Conservation (phyloP, 2,888 invertebrate genomes). For the Agonopterix heracliana region DNA sequence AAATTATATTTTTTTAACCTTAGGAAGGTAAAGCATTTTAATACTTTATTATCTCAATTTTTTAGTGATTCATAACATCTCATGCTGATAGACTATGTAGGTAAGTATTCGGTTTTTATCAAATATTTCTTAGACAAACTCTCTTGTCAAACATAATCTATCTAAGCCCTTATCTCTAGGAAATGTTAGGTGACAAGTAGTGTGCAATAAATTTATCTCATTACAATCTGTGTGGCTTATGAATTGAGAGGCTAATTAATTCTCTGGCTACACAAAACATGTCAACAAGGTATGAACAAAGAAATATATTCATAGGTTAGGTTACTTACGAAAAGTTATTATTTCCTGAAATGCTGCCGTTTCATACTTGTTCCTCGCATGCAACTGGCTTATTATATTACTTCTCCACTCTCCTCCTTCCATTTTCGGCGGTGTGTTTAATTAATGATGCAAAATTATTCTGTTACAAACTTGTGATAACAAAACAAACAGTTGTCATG, state of each 20-base stretch:
- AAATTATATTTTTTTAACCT: not conserved
- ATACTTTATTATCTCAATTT: too few relatives aligned
- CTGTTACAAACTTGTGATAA: slow-evolving; percentile 29
- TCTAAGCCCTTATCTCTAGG: slow-evolving; percentile 1
- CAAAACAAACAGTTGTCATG: slow-evolving; percentile 66
- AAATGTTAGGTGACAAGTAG: not conserved
- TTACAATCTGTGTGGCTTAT: not conserved
- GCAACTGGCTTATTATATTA: slow-evolving; percentile 81
- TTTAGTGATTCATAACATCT: too few relatives aligned
- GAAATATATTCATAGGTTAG: slow-evolving; percentile 40
- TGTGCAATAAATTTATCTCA: not conserved
- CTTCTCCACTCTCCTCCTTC: slow-evolving; percentile 80
- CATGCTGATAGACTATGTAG: not conserved
- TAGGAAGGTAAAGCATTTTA: too few relatives aligned
- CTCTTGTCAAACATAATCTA: not conserved
- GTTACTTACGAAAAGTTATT: slow-evolving; percentile 86
- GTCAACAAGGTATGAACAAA: slow-evolving; percentile 28
- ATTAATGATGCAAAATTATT: slow-evolving; percentile 30
- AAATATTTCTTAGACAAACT: not conserved
- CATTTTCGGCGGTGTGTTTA: slow-evolving; percentile 42
- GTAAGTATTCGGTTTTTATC: too few relatives aligned
- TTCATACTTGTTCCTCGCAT: slow-evolving; percentile 84
- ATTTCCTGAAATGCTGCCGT: slow-evolving; percentile 86
- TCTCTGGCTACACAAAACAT: slow-evolving; percentile 1
- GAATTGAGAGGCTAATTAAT: too few relatives aligned